These are phyloP conservation scores for Mimachlamys varia DNA, from an alignment of 2,888 invertebrate species.

Conservation along the genomic window DNA sequence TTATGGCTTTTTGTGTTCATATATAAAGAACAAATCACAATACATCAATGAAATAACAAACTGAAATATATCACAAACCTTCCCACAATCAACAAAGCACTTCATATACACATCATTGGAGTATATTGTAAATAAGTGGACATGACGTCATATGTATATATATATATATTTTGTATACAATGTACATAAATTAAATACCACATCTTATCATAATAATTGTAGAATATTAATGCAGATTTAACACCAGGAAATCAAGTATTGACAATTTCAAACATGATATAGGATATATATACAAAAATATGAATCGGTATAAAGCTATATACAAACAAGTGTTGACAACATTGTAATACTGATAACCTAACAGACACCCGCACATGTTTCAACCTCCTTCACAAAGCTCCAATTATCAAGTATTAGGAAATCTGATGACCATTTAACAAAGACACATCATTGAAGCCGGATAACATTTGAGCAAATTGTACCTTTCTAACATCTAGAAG, in stretches of 20 bases:
- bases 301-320: background rate
- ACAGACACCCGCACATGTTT: background rate
- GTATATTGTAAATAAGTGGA: conserved; percentile 23
- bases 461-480: background rate
- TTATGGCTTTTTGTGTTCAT: background rate
- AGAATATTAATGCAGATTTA: background rate
- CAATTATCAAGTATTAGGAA: background rate
- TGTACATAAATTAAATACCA: conserved; percentile 28
- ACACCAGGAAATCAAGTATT: background rate
- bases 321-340: background rate
- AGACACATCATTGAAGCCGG: background rate
- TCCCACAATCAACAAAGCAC: conserved; percentile 11
- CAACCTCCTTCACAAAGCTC: background rate
- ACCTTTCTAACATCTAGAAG: background rate
- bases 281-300: background rate
- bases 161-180: background rate
- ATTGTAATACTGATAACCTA: conserved; percentile 2
- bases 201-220: background rate
- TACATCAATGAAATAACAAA: background rate
- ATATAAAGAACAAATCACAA: conserved; percentile 8
- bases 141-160: background rate
- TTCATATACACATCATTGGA: background rate
- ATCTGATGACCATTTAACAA: background rate
- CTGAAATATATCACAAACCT: background rate
- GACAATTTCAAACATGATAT: conserved; percentile 7